Evolutionary conservation across 2,888 invertebrate genomes (phyloP).

Genomic region (Diaprepes abbreviatus): DNA sequence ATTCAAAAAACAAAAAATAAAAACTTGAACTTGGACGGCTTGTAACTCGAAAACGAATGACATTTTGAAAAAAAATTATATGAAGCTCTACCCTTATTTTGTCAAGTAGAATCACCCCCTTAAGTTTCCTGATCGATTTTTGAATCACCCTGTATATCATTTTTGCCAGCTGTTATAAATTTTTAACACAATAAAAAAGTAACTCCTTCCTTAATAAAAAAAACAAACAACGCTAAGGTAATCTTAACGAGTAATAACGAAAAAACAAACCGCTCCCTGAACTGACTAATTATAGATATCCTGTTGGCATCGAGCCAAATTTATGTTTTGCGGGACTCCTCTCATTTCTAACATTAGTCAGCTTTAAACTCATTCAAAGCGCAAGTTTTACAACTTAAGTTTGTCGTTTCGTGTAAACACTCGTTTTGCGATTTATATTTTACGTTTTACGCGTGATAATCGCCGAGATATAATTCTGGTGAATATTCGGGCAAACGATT

Average conservation of each 20-base stretch:
- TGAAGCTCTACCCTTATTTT: no score
- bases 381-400: conserved; percentile 14
- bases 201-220: conserved; percentile 6
- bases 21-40: no score
- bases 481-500: background rate
- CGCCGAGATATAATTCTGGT: conserved; percentile 8
- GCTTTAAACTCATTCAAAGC: conserved; percentile 41
- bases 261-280: conserved; percentile 40
- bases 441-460: conserved; percentile 9
- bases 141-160: no score
- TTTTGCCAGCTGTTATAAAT: no score
- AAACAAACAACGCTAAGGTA: conserved; percentile 20
- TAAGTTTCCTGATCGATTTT: no score
- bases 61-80: no score
- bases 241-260: conserved; percentile 30
- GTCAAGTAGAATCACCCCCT: no score
- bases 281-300: conserved; percentile 67
- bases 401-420: conserved; percentile 41
- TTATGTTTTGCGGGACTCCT: conserved; percentile 41
- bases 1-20: no score
- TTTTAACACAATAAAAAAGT: no score
- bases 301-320: conserved; percentile 64
- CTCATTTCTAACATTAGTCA: conserved; percentile 64
- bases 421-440: conserved; percentile 23
- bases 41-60: no score